Conservation (phyloP, 1,140 invertebrate species). For the Neodiprion virginianus region DNA sequence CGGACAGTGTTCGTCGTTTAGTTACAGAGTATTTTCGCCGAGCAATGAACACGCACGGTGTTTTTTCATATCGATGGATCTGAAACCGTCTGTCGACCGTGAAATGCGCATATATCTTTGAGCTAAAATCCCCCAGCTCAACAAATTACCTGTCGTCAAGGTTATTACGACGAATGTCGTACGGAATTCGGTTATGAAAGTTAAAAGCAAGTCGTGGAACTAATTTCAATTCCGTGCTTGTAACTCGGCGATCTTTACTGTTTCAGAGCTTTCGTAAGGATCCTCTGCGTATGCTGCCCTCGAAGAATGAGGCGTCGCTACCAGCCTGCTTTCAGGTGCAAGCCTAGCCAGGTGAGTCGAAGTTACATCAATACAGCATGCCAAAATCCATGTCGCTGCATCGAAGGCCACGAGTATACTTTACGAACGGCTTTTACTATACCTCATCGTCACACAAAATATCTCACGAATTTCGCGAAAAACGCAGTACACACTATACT, state of each 20-base stretch:
- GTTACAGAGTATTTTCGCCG: neutral
- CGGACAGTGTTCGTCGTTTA: neutral
- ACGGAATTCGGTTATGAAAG: no score
- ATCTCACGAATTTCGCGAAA: neutral
- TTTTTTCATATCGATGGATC: neutral
- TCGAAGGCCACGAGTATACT: neutral
- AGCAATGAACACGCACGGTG: neutral
- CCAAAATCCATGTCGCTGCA: neutral
- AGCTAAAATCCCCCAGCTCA: neutral
- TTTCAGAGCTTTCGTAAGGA: slow-evolving; percentile 82
- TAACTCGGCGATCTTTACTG: slow-evolving; percentile 38
- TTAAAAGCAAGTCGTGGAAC: no score
- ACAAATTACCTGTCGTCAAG: neutral
- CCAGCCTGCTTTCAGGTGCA: slow-evolving; percentile 79
- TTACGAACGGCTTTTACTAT: neutral
- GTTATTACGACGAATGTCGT: neutral
- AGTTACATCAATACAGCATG: slow-evolving; percentile 13
- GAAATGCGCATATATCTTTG: neutral
- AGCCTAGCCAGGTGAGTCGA: slow-evolving; percentile 77
- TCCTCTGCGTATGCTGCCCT: slow-evolving; percentile 82
- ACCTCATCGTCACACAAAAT: neutral
- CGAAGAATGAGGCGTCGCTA: slow-evolving; percentile 76
- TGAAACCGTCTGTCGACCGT: neutral
- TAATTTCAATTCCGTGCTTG: no score
- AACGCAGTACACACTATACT: neutral